Evolutionary conservation across 2,113 vertebrate species (phyloP).

Genomic region (Trogon surrucura): DNA sequence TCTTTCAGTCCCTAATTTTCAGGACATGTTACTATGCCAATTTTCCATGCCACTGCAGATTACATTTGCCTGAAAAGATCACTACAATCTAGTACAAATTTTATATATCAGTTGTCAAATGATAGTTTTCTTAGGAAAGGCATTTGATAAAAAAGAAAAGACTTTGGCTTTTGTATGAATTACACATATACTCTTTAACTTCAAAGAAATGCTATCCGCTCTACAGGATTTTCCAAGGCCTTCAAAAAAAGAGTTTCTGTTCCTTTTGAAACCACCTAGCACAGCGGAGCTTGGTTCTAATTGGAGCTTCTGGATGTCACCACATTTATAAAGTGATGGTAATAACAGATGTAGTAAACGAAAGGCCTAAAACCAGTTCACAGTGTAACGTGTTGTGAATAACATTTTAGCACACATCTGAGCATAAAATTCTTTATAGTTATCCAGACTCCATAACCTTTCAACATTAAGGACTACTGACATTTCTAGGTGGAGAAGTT

Average conservation of each 20-base stretch:
- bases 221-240: background rate
- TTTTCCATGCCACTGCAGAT: background rate
- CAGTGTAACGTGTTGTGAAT: background rate
- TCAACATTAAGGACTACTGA: background rate
- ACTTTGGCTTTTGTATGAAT: background rate
- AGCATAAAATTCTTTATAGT: background rate
- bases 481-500: background rate
- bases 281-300: background rate
- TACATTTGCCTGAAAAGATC: slow-evolving; percentile 23
- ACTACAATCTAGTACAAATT: background rate
- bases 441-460: background rate
- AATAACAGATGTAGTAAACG: background rate
- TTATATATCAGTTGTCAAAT: slow-evolving; percentile 1
- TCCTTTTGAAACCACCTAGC: background rate
- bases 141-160: background rate
- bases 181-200: background rate
- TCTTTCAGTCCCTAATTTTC: background rate
- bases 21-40: background rate
- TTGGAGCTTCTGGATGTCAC: background rate
- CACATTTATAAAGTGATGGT: background rate
- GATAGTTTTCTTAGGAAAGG: background rate
- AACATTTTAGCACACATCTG: background rate
- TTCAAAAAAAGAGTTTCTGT: background rate
- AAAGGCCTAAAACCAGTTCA: background rate
- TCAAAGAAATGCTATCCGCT: background rate